Conservation (phyloP, 2,888 invertebrate species). For the Phortica magna region DNA sequence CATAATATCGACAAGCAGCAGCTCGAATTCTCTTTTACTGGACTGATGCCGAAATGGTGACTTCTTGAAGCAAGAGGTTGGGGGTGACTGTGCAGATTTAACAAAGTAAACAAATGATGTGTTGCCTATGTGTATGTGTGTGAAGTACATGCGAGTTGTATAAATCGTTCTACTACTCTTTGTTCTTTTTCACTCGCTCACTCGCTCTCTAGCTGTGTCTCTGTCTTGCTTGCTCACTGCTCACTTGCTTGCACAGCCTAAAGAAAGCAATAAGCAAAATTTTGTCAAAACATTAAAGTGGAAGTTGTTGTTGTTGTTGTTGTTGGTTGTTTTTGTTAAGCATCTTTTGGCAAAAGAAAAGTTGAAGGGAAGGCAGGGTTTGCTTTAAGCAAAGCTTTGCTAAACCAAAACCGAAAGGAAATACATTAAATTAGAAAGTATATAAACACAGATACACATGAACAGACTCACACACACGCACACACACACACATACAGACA, state of each 20-base stretch:
- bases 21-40: background rate
- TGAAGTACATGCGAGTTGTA: too few relatives aligned
- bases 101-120: too few relatives aligned
- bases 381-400: background rate
- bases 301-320: background rate
- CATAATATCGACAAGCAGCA: background rate
- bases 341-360: background rate
- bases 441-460: background rate
- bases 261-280: background rate
- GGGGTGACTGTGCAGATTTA: too few relatives aligned
- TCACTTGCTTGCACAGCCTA: too few relatives aligned
- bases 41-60: too few relatives aligned
- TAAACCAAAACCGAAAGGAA: background rate
- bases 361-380: background rate
- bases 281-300: background rate
- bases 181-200: too few relatives aligned
- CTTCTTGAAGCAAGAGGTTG: too few relatives aligned
- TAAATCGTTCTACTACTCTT: too few relatives aligned
- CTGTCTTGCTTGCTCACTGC: too few relatives aligned
- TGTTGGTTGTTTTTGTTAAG: background rate
- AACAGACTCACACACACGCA: background rate
- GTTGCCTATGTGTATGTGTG: too few relatives aligned
- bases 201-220: too few relatives aligned
- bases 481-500: constrained; percentile 30
- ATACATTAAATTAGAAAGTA: background rate